Percentiles rank a stretch among this genome's conserved stretches.
Evolutionary conservation across 2,888 invertebrate species (phyloP).

Genomic region (Pyrgus malvae): DNA sequence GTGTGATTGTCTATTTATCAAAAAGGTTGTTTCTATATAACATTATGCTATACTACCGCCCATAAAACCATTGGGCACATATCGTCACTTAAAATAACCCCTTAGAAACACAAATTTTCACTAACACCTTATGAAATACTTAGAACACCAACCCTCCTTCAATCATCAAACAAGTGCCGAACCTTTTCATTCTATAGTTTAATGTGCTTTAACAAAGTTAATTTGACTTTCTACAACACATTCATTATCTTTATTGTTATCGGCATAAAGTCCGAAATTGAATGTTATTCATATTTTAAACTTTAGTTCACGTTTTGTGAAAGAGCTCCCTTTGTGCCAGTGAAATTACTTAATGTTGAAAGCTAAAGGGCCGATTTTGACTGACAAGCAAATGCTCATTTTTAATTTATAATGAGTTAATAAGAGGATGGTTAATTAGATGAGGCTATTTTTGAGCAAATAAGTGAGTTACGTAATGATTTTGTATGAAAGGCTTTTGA

Average conservation of each 20-base stretch:
- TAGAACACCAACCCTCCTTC: constrained; percentile 12
- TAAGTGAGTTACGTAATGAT: no score
- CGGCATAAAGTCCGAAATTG: not conserved
- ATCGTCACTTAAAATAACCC: no score
- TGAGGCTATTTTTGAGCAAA: not conserved
- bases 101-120: not conserved
- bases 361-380: constrained; percentile 18
- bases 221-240: not conserved
- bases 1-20: no score
- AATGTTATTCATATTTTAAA: not conserved
- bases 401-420: constrained; percentile 5
- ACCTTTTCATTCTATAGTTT: constrained; percentile 17
- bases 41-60: no score
- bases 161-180: constrained; percentile 13
- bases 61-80: no score
- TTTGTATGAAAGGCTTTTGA: no score
- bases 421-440: not conserved
- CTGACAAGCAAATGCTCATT: constrained; percentile 15
- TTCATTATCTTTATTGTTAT: not conserved
- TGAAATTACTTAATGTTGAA: constrained; percentile 17
- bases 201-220: not conserved
- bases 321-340: constrained; percentile 11
- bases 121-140: constrained; percentile 3
- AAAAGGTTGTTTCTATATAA: no score
- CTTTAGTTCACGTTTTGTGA: not conserved